Evolutionary conservation across 2,797 vertebrate genomes (phyloP), one percentile per base, ranked within the genome.

Genomic region (Sebastolobus alascanus): DNA sequence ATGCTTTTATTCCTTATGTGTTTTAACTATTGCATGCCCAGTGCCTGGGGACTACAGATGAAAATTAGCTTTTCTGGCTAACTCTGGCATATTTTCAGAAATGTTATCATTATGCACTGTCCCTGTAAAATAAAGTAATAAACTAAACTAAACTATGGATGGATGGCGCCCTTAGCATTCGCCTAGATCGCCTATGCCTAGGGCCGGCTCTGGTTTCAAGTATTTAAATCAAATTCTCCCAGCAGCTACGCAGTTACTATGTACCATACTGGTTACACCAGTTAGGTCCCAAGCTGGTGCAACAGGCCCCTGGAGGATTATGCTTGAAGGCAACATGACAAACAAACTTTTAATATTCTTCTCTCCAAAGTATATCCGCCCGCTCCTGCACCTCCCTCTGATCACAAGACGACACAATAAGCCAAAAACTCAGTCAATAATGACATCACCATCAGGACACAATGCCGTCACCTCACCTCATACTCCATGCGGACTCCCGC

Each of bases 401-500:
- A 69, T 50, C 46, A 29, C n/a, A 11, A 68, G 50, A 27, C 0
- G 4, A 31, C 25, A 37, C 50, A n/a, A 27, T 10, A 18, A 70
- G n/a, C 7, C 46, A 9, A 9, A 63, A 31, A 52, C 25, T 70
- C n/a, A 20, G 35, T 29, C 10, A n/a, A 16, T 40, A 40, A 14
- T 33, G 64, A 22, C 20, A 1, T 8, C 55, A 38, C 16, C 12
- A 9, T 20, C 37, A 63, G 20, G 33, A 56, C 52, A n/a, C 35
- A 3, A 43, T 5, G 14, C 16, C 20, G n/a, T 35, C 12, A 20
- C 35, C 68, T 84, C 84, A 98, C 98, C 96, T 99, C 97, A 0
- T 97, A 98, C 84, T 98, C 96, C 54, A 90, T 95, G 38, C 96
- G 96, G 72, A 97, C 75, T 0, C 95, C 94, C 0, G 83, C 79